Evolutionary conservation across 2,797 vertebrate species (phyloP).

Genomic region (Myioborus melanocephalus): DNA sequence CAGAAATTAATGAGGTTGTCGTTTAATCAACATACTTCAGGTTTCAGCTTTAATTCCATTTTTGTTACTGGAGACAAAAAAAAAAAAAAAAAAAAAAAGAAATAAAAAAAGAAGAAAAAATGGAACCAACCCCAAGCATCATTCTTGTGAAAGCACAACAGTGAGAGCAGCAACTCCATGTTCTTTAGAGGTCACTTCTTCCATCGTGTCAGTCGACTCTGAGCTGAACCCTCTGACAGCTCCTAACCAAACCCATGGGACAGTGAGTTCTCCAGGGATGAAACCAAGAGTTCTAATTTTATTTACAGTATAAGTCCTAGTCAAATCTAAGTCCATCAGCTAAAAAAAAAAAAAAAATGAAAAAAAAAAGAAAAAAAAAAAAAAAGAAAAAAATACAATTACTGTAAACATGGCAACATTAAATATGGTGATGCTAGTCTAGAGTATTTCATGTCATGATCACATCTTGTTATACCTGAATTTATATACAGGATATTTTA

Average conservation of each 20-base stretch:
- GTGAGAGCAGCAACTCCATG: not conserved
- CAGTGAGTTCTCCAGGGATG: slow-evolving; percentile 66
- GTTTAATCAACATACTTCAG: slow-evolving; percentile 41
- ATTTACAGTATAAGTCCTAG: slow-evolving; percentile 75
- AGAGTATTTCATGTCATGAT: slow-evolving; percentile 77
- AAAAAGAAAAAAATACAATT: slow-evolving; percentile 34
- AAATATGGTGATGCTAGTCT: slow-evolving; percentile 77
- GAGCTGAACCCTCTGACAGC: slow-evolving; percentile 51
- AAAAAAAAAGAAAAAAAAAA: not conserved
- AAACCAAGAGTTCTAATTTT: slow-evolving; percentile 67
- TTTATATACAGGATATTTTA: slow-evolving; percentile 73
- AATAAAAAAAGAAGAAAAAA: not conserved
- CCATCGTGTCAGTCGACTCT: not conserved
- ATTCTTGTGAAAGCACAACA: not conserved
- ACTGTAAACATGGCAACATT: slow-evolving; percentile 80
- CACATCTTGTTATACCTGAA: slow-evolving; percentile 77
- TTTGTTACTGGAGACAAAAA: slow-evolving; percentile 21
- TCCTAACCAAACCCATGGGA: slow-evolving; percentile 45
- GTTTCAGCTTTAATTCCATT: slow-evolving; percentile 53
- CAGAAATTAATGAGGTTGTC: slow-evolving; percentile 22
- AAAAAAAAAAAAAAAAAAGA: not conserved
- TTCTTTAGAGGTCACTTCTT: slow-evolving; percentile 32
- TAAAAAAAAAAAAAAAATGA: slow-evolving; percentile 19
- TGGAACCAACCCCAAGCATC: not conserved
- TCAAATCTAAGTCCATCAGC: slow-evolving; percentile 73